These are phyloP conservation scores for Phanerotoma sp. DNA, from an alignment of 2,888 invertebrate species.

Conservation along the genomic window DNA sequence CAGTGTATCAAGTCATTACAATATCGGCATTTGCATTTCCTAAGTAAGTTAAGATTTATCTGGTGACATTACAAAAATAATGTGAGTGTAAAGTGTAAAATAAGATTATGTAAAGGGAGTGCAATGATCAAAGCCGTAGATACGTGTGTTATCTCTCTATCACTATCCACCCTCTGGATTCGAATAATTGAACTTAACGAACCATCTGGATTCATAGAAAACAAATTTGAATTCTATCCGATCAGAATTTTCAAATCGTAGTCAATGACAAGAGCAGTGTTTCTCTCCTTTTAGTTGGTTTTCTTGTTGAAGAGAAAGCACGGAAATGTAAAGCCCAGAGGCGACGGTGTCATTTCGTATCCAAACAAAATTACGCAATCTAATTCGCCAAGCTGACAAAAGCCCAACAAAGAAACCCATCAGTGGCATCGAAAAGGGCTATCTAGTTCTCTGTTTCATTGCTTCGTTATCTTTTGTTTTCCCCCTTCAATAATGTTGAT, in stretches of 20 bases:
- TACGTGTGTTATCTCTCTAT: slow-evolving; percentile 5
- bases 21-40: no score
- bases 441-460: neutral
- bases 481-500: neutral
- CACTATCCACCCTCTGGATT: slow-evolving; percentile 28
- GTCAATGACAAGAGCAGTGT: slow-evolving; percentile 50
- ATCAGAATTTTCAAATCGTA: slow-evolving; percentile 57
- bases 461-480: neutral
- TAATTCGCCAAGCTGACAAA: slow-evolving; percentile 55
- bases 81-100: neutral
- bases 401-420: slow-evolving; percentile 31
- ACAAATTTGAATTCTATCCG: slow-evolving; percentile 51
- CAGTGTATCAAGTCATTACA: no score
- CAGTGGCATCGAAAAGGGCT: neutral
- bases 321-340: slow-evolving; percentile 52
- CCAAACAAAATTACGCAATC: slow-evolving; percentile 57
- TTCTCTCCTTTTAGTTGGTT: slow-evolving; percentile 9
- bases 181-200: slow-evolving; percentile 54
- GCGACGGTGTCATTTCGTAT: slow-evolving; percentile 55
- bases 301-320: slow-evolving; percentile 18
- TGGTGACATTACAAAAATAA: no score
- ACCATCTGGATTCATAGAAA: slow-evolving; percentile 50
- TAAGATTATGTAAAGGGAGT: no score
- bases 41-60: no score
- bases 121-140: no score